Evolutionary conservation across 2,797 vertebrate genomes (phyloP), one percentile per base, ranked within the genome.

Genomic region (Hemitrygon akajei): DNA sequence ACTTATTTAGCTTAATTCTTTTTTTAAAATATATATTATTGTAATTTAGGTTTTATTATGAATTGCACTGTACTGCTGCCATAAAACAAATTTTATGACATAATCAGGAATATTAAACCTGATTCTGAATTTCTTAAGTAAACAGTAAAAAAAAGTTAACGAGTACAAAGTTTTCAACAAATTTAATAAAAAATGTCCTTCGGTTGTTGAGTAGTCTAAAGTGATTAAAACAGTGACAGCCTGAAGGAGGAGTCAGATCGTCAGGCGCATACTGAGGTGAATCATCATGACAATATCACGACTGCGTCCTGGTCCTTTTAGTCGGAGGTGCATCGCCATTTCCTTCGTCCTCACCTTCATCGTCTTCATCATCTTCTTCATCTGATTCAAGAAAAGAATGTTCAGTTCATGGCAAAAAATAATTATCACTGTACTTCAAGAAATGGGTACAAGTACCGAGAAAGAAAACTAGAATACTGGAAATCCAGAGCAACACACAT

Each of bases 251-350:
- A 60, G 80, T 25, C 40, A 60, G 82, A 14, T 60, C 25, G 25
- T 86, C 58, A n/a, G 60, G 69, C 89, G 71, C 25, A 87, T 2
- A 40, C 14, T 37, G 63, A 20, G 73, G 89, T 16, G 1, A 89
- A 76, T 37, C 7, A 40, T 76, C 25, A 10, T 40, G 18, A 16
- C 27, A 25, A 18, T 0, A 12, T 93, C 71, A 93, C 2, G 71
- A 93, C 30, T 73, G 71, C 34, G 30, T 95, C 95, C 96, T 98
- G 71, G 95, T 95, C 94, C 96, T 96, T 95, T 99, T 99, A 10
- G 96, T 93, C 63, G 98, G 97, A n/a, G 98, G 98, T 91, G 94
- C 95, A 14, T 94, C 95, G 94, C 94, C 94, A 63, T 94, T 75
- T 66, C 87, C 20, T 94, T 96, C 96, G 1, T 97, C 97, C 0